Conservation (phyloP, 2,113 vertebrate species). For the Hystrix brachyura region DNA sequence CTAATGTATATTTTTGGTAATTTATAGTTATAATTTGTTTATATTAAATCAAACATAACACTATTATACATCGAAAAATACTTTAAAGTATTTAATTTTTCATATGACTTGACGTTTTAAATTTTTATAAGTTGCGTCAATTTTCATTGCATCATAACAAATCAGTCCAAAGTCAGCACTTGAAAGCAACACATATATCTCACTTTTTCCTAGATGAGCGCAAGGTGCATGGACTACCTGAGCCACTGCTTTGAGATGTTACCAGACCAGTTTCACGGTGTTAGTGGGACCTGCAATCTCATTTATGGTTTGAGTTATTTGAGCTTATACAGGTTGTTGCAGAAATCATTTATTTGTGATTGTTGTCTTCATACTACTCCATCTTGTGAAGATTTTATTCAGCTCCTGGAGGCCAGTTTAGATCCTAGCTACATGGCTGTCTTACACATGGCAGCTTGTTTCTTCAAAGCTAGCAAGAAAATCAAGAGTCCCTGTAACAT, state of each 20-base stretch:
- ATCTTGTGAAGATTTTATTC: too few species aligned
- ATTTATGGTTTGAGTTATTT: not conserved
- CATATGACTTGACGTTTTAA: not conserved
- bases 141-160: not conserved
- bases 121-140: not conserved
- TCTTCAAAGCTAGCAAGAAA: not conserved
- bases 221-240: not conserved
- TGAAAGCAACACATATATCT: not conserved
- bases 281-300: not conserved
- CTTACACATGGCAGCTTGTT: not conserved
- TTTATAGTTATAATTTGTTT: not conserved
- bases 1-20: not conserved
- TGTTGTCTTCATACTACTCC: not conserved
- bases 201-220: not conserved
- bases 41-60: not conserved
- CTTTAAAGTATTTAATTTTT: not conserved
- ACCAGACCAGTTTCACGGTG: not conserved
- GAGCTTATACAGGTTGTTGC: not conserved
- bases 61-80: not conserved
- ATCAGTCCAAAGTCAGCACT: not conserved
- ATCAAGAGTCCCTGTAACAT: not conserved
- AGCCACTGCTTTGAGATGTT: not conserved
- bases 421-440: not conserved
- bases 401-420: not conserved
- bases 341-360: not conserved